Percentiles rank a stretch among this genome's conserved stretches.
Conservation (phyloP, 2,797 vertebrate species). For the Enteromius viviparus region DNA sequence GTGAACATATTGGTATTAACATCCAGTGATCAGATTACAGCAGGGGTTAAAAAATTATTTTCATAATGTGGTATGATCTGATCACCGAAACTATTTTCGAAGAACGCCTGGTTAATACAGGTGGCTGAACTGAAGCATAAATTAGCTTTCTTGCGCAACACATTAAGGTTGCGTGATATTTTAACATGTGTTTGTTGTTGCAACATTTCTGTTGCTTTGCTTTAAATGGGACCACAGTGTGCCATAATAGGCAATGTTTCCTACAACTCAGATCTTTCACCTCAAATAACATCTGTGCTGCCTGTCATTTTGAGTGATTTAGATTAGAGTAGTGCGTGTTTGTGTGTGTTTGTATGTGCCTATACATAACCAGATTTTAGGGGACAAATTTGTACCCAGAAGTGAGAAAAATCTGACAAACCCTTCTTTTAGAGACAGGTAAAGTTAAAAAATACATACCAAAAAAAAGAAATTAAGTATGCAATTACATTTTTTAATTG, state of each 20-base stretch:
- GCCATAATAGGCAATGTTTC: background rate
- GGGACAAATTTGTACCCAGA: background rate
- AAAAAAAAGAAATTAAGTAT: no score
- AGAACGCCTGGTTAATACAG: background rate
- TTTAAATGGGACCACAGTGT: background rate
- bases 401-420: background rate
- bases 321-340: slow-evolving; percentile 14
- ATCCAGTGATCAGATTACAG: background rate
- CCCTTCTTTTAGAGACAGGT: background rate
- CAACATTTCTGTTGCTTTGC: background rate
- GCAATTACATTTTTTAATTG: no score
- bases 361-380: background rate
- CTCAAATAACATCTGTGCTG: background rate
- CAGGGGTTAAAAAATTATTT: background rate
- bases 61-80: background rate
- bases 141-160: background rate
- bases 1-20: background rate
- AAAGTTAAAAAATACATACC: no score
- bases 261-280: background rate
- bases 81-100: background rate
- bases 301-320: slow-evolving; percentile 6
- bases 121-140: background rate
- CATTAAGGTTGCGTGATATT: background rate
- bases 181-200: background rate
- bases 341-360: background rate